Evolutionary conservation across 2,888 invertebrate species (phyloP).

Genomic region (Cantharis rufa): DNA sequence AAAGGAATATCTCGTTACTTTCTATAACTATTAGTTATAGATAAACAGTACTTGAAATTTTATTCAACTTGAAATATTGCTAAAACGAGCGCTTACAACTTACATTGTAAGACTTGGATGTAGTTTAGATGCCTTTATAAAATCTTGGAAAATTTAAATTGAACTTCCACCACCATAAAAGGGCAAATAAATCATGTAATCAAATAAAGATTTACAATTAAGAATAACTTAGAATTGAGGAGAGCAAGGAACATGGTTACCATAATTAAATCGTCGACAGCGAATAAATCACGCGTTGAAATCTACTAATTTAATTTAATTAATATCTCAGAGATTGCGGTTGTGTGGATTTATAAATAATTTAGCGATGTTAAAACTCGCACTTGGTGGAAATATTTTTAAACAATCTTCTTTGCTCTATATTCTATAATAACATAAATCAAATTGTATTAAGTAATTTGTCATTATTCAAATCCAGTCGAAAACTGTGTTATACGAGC

Average conservation of each 20-base stretch:
- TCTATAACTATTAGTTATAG: slow-evolving; percentile 37
- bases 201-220: slow-evolving; percentile 34
- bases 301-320: slow-evolving; percentile 46
- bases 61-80: slow-evolving; percentile 5
- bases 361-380: slow-evolving; percentile 11
- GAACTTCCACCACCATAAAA: slow-evolving; percentile 11
- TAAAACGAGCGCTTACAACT: background rate
- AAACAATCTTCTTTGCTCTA: background rate
- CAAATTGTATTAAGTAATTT: slow-evolving; percentile 4
- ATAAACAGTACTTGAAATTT: slow-evolving; percentile 43
- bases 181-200: slow-evolving; percentile 37
- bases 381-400: slow-evolving; percentile 16
- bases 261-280: slow-evolving; percentile 42
- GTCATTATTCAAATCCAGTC: background rate
- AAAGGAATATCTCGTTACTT: slow-evolving; percentile 42
- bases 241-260: slow-evolving; percentile 36
- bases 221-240: slow-evolving; percentile 29
- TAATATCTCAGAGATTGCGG: slow-evolving; percentile 39
- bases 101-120: slow-evolving; percentile 25
- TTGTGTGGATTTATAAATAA: slow-evolving; percentile 38
- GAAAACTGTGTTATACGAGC: background rate
- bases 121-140: slow-evolving; percentile 17
- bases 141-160: background rate
- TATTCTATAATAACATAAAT: background rate
- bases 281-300: slow-evolving; percentile 43